A percentile compares a stretch with the other conserved stretches of the same genome.
Conservation (phyloP, 2,113 vertebrate genomes). For the Notothenia coriiceps region DNA sequence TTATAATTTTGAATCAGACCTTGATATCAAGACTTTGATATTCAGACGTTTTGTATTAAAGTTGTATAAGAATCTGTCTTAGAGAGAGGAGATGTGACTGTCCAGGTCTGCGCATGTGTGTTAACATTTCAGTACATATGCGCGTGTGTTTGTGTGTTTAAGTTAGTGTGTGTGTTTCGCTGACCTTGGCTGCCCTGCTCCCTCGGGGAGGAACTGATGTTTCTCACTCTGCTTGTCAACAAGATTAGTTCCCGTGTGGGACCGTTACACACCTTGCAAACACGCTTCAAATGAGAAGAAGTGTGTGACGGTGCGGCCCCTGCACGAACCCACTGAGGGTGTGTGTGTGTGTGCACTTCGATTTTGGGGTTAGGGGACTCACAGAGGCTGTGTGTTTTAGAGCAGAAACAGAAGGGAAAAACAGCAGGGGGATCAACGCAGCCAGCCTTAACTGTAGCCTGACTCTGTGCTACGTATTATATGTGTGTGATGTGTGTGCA, state of each 20-base stretch:
- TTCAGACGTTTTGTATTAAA: neutral
- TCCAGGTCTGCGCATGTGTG: slow-evolving; percentile 15
- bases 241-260: slow-evolving; percentile 73
- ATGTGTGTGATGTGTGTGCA: slow-evolving; percentile 23
- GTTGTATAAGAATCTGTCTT: slow-evolving; percentile 12
- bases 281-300: slow-evolving; percentile 61
- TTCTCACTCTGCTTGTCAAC: slow-evolving; percentile 78
- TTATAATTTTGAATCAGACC: neutral
- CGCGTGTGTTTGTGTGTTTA: slow-evolving; percentile 18
- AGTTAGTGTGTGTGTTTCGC: slow-evolving; percentile 25
- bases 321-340: slow-evolving; percentile 31
- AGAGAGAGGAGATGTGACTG: slow-evolving; percentile 8
- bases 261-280: slow-evolving; percentile 67
- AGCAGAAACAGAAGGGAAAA: slow-evolving; percentile 77
- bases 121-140: slow-evolving; percentile 16
- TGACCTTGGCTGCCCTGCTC: slow-evolving; percentile 60
- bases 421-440: slow-evolving; percentile 71
- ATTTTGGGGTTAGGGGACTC: slow-evolving; percentile 60
- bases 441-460: slow-evolving; percentile 60
- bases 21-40: too few relatives aligned
- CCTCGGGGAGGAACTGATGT: slow-evolving; percentile 60
- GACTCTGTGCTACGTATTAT: slow-evolving; percentile 10
- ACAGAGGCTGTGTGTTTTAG: slow-evolving; percentile 69
- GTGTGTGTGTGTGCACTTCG: slow-evolving; percentile 30
- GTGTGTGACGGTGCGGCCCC: slow-evolving; percentile 60